Base-by-base conservation (phyloP, 1,140 invertebrate species). In the Camponotus pennsylvanicus region DNA sequence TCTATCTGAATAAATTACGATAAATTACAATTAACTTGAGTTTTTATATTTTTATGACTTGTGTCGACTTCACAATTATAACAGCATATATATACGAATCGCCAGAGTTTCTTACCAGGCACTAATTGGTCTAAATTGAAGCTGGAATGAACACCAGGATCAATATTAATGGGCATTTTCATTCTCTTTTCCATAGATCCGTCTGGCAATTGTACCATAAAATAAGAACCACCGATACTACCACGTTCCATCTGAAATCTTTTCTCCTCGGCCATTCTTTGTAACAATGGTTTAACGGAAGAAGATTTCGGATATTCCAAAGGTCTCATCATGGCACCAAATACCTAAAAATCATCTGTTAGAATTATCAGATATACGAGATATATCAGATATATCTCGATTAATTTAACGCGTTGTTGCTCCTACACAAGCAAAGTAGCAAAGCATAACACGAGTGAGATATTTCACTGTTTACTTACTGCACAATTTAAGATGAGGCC, bases 261-360 rank as follows among this genome's bases (percentile, higher is more conserved):
- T 89, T 98, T 98, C 91, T 98, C 98, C 95, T 99, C 98, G 1
- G 98, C 98, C 97, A 99, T 98, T 80, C 98, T 95, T 94, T 98
- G 98, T 64, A 99, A 95, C 8, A 98, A 93, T 1, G 98, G 97
- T 93, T 97, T 98, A 27, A 97, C 97, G 9, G 96, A 96, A 4
- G 96, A 96, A 32, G 94, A 96, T 95, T 97, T 97, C 2, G 96
- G 97, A 93, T 96, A 98, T 90, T 97, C 98, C 13, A 99, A 94
- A 1, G 99, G 99, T 88, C 98, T 96, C 98, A 99, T 99, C 85
- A 99, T 95, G 13, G 98, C 97, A 34, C 99, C 99, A 92, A 99
- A 99, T 18, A 99, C 94, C 96, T 96, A 88, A 34, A 92, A 93
- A 70, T 67, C 67, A 37, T 37, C 69, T 76, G 13, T 69, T 57